phyloP scores from a whole-genome alignment of 2,888 invertebrate species.

The Hemithea aestivaria region DNA sequence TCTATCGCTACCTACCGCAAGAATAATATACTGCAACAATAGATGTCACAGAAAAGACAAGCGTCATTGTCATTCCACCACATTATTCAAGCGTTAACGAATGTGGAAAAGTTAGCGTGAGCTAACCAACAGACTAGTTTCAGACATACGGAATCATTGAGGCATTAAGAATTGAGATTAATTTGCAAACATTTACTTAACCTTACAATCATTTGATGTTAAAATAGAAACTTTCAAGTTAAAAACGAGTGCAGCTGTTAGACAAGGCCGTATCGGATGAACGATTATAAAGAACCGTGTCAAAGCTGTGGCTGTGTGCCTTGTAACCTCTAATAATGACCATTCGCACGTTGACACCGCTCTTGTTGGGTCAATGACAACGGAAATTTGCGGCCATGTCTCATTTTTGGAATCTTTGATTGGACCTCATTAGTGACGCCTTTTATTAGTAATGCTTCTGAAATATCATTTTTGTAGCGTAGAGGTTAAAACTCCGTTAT shows the following conservation, averaged over 20 bases:
- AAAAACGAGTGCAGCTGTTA: slow-evolving; percentile 25
- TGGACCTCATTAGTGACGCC: not conserved
- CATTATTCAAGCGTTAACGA: too few relatives aligned
- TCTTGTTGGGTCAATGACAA: slow-evolving; percentile 56
- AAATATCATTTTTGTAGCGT: not conserved
- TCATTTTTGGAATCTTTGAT: slow-evolving; percentile 6
- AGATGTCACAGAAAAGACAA: too few relatives aligned
- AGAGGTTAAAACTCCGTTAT: too few relatives aligned
- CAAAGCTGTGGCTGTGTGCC: slow-evolving; percentile 37
- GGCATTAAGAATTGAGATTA: too few relatives aligned
- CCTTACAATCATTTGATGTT: not conserved
- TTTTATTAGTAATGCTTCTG: slow-evolving; percentile 1
- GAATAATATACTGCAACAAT: too few relatives aligned
- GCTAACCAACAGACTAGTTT: too few relatives aligned
- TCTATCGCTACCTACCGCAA: too few relatives aligned
- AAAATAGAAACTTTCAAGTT: slow-evolving; percentile 1
- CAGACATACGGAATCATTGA: too few relatives aligned
- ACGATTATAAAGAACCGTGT: slow-evolving; percentile 66
- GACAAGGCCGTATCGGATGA: slow-evolving; percentile 67
- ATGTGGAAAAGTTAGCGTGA: too few relatives aligned
- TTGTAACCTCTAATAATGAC: slow-evolving; percentile 56
- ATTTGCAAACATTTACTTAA: too few relatives aligned
- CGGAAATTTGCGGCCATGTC: slow-evolving; percentile 30
- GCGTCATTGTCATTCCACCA: too few relatives aligned
- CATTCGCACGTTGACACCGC: slow-evolving; percentile 40